These are phyloP conservation scores for Brachionus manjavacas DNA, from an alignment of 1,140 invertebrate species.

Conservation along the genomic window DNA sequence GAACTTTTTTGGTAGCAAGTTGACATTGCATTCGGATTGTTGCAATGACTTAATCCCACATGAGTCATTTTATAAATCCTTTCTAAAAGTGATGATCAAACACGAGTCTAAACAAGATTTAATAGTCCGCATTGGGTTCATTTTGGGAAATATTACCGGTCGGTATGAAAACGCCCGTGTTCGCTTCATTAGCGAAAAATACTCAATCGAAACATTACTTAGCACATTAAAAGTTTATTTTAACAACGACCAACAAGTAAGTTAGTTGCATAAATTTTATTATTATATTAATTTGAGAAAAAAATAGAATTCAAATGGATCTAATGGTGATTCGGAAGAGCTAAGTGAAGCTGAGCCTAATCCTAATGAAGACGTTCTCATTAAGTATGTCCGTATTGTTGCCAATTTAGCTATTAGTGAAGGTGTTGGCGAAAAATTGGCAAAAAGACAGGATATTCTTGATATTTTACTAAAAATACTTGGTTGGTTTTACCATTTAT, in stretches of 20 bases:
- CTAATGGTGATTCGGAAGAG: not conserved
- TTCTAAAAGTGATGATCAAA: slow-evolving; percentile 62
- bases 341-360: not conserved
- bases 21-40: slow-evolving; percentile 70
- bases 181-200: slow-evolving; percentile 62
- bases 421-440: slow-evolving; percentile 63
- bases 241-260: slow-evolving; percentile 56
- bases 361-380: slow-evolving; percentile 51
- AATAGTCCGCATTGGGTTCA: slow-evolving; percentile 69
- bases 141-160: slow-evolving; percentile 72
- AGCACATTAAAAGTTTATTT: slow-evolving; percentile 63
- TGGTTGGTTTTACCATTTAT: slow-evolving; percentile 46
- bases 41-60: slow-evolving; percentile 64
- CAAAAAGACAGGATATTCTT: slow-evolving; percentile 57
- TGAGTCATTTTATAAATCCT: slow-evolving; percentile 59
- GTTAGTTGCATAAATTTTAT: not conserved
- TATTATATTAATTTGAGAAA: not conserved
- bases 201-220: slow-evolving; percentile 61
- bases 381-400: slow-evolving; percentile 66
- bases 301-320: not conserved
- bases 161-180: slow-evolving; percentile 65
- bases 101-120: slow-evolving; percentile 63
- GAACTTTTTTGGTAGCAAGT: slow-evolving; percentile 62
- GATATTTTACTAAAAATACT: slow-evolving; percentile 59
- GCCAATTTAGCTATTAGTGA: slow-evolving; percentile 70